phyloP scores from a whole-genome alignment of 2,797 vertebrate species.

The Eulemur mongoz region DNA sequence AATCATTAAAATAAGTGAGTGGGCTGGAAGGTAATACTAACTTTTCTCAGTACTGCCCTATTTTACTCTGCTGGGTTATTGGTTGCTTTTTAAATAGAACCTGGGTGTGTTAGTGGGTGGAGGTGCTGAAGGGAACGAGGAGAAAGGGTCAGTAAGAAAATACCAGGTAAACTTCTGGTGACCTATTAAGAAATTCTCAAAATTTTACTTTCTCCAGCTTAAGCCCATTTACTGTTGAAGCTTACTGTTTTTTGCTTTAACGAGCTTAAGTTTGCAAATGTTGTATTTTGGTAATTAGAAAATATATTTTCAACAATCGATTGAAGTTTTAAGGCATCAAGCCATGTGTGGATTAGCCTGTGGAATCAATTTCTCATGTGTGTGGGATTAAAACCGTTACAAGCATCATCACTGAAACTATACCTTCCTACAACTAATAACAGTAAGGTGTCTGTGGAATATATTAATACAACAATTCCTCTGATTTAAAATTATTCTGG shows the following conservation, averaged over 20 bases:
- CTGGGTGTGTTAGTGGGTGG: slow-evolving; percentile 56
- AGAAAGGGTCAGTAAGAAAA: slow-evolving; percentile 58
- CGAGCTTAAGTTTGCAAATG: slow-evolving; percentile 47
- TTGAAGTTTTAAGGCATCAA: slow-evolving; percentile 69
- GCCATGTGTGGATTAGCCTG: slow-evolving; percentile 63
- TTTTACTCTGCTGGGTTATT: slow-evolving; percentile 51
- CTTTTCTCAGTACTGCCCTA: slow-evolving; percentile 71
- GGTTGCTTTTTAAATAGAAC: slow-evolving; percentile 57
- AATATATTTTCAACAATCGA: slow-evolving; percentile 61
- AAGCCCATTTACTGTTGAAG: background rate
- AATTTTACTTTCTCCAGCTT: background rate
- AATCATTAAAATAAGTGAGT: slow-evolving; percentile 82
- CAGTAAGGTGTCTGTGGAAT: slow-evolving; percentile 80
- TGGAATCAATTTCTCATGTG: slow-evolving; percentile 84
- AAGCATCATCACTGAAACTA: slow-evolving; percentile 82
- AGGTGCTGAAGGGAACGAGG: slow-evolving; percentile 21
- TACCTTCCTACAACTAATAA: slow-evolving; percentile 83
- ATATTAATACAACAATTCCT: slow-evolving; percentile 78
- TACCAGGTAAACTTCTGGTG: slow-evolving; percentile 35
- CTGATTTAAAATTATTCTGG: slow-evolving; percentile 79
- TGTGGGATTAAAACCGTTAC: slow-evolving; percentile 84
- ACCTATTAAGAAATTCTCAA: slow-evolving; percentile 67
- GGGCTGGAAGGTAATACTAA: slow-evolving; percentile 70
- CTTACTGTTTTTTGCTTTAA: background rate
- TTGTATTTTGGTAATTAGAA: slow-evolving; percentile 6